phyloP scores from a whole-genome alignment of 2,113 vertebrate genomes.

The Oenanthe melanoleuca region DNA sequence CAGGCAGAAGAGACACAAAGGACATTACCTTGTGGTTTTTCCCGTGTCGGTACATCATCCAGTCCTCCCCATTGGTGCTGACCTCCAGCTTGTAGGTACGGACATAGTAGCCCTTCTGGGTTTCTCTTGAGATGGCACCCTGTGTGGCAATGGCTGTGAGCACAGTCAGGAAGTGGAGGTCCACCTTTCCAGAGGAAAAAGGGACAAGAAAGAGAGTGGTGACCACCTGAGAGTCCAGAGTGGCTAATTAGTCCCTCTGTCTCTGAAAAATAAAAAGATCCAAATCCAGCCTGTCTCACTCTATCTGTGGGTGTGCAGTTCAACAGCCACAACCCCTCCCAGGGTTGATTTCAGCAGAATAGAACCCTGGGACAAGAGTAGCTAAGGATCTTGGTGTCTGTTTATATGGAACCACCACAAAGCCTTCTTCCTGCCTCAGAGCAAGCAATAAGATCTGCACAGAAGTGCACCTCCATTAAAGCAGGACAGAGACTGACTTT shows the following conservation, averaged over 20 bases:
- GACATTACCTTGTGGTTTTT: conserved; percentile 94
- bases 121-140: conserved; percentile 93
- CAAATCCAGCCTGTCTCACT: neutral
- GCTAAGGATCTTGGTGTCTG: neutral
- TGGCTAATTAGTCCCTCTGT: neutral
- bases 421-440: neutral
- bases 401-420: neutral
- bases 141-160: conserved; percentile 94
- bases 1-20: neutral
- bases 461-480: neutral
- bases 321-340: neutral
- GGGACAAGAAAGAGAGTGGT: neutral
- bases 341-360: neutral
- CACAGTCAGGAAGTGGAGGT: conserved; percentile 91
- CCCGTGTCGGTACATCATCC: conserved; percentile 97
- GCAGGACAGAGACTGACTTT: neutral
- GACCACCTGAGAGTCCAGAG: neutral
- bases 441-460: neutral
- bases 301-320: neutral
- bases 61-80: conserved; percentile 98
- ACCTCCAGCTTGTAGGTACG: conserved; percentile 95
- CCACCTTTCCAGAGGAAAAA: conserved; percentile 80
- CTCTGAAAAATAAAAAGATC: neutral
- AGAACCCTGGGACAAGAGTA: neutral
- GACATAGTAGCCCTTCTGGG: conserved; percentile 91